phyloP scores from a whole-genome alignment of 2,113 vertebrate genomes.

The Alethe diademata region DNA sequence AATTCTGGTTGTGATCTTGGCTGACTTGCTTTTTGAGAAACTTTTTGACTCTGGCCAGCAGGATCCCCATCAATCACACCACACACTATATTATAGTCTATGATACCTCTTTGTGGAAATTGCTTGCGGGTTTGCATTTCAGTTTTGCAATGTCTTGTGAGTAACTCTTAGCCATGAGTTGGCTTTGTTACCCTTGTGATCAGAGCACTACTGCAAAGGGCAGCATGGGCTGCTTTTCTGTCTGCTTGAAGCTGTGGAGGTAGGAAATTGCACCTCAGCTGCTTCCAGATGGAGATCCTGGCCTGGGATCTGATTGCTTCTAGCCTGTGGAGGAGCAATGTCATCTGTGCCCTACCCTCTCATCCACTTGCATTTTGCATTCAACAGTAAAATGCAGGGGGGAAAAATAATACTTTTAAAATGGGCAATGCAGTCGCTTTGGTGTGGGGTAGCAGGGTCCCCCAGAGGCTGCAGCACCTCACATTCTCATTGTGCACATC shows the following conservation, averaged over 20 bases:
- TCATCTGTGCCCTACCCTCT: not conserved
- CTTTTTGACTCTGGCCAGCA: not conserved
- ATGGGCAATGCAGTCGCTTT: not conserved
- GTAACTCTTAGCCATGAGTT: not conserved
- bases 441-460: not conserved
- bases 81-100: not conserved
- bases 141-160: not conserved
- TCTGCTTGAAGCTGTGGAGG: not conserved
- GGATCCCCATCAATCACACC: not conserved
- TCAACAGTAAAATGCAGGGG: not conserved
- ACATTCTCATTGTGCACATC: accelerated
- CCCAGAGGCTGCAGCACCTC: accelerated
- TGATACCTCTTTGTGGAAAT: not conserved
- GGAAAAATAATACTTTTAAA: not conserved
- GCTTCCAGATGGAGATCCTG: not conserved
- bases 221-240: not conserved
- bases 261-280: not conserved
- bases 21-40: not conserved
- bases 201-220: not conserved
- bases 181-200: not conserved
- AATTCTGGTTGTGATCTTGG: not conserved
- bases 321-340: not conserved
- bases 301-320: not conserved
- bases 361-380: not conserved
- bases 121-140: not conserved